phyloP scores from a whole-genome alignment of 2,888 invertebrate genomes.

The Masnerella sp. region DNA sequence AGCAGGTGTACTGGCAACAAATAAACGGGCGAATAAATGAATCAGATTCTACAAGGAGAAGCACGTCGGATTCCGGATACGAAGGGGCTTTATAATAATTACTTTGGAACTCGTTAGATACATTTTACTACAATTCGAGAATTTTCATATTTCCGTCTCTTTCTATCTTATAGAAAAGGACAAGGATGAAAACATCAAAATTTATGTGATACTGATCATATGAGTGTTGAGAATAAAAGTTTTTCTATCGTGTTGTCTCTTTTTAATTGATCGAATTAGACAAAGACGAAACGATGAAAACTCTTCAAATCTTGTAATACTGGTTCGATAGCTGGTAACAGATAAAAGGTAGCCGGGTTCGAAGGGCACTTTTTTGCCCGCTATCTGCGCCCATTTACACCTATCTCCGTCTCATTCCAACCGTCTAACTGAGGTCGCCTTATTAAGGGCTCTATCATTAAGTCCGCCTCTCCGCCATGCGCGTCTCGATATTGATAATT shows the following conservation, averaged over 20 bases:
- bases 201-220: too few species aligned
- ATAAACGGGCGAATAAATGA: slow-evolving; percentile 40
- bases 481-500: slow-evolving; percentile 72
- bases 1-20: slow-evolving; percentile 55
- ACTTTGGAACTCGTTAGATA: slow-evolving; percentile 60
- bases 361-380: slow-evolving; percentile 61
- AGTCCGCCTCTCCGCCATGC: slow-evolving; percentile 63
- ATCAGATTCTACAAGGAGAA: slow-evolving; percentile 64
- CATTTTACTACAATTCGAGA: too few species aligned
- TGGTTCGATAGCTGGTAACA: slow-evolving; percentile 44
- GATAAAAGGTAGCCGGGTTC: slow-evolving; percentile 55
- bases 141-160: too few species aligned
- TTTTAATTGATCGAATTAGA: too few species aligned
- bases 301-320: too few species aligned
- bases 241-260: too few species aligned
- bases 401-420: slow-evolving; percentile 49
- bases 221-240: too few species aligned
- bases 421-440: slow-evolving; percentile 68
- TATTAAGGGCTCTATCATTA: slow-evolving; percentile 75
- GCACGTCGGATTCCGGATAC: slow-evolving; percentile 64
- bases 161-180: too few species aligned
- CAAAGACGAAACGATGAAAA: too few species aligned
- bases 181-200: too few species aligned
- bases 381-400: slow-evolving; percentile 5
- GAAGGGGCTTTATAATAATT: slow-evolving; percentile 71